Evolutionary conservation across 37 sponge, comb jelly and placozoan species (phyloP).

Genomic region (Chondrilla cf. caribensis): DNA sequence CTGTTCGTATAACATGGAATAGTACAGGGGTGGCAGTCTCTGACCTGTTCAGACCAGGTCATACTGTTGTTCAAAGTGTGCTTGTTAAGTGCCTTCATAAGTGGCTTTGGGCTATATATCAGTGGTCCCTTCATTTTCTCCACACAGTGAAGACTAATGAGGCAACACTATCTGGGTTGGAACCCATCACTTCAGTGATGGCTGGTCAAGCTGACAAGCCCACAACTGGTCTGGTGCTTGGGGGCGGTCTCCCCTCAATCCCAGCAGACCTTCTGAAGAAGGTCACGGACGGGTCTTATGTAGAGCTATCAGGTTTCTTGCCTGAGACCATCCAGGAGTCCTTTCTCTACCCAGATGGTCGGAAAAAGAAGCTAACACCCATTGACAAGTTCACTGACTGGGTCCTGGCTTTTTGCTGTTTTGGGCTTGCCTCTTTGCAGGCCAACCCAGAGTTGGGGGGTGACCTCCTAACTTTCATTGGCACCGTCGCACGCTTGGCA

Average conservation of each 20-base stretch:
- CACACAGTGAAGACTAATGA: neutral
- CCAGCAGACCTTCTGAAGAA: neutral
- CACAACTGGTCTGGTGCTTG: neutral
- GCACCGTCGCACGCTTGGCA: neutral
- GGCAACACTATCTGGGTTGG: neutral
- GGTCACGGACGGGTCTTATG: neutral
- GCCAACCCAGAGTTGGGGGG: neutral
- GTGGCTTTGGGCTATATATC: no score
- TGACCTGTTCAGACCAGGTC: no score
- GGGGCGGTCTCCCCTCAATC: neutral
- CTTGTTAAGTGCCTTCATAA: no score
- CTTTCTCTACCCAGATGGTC: neutral
- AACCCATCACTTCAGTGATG: neutral
- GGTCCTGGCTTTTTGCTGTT: neutral
- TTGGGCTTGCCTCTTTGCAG: neutral
- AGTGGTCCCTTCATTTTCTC: neutral
- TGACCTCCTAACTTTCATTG: neutral
- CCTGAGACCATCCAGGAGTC: neutral
- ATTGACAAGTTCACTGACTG: neutral
- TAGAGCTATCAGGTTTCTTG: neutral
- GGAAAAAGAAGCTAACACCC: neutral
- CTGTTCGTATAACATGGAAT: no score
- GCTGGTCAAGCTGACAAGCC: no score
- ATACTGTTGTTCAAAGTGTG: no score
- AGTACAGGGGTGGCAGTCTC: no score